Base-by-base conservation (phyloP, 1,140 invertebrate species). In the Drosophila lowei region DNA sequence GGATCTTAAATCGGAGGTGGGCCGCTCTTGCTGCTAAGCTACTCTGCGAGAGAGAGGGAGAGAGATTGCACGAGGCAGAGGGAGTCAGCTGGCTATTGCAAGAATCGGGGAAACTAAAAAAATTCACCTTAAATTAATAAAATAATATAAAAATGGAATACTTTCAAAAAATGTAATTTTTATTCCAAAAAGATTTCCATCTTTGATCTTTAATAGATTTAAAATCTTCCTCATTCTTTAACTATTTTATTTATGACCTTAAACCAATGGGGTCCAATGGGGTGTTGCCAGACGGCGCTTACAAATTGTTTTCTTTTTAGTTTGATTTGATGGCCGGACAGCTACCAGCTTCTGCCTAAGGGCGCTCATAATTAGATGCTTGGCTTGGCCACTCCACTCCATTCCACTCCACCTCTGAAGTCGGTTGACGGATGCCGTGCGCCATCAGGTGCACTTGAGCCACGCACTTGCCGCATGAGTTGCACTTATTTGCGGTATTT, bases 391-490 rank as follows among this genome's bases (percentile, higher is more conserved):
- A 25, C 23, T 25, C 21, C 2, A 23, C 21, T 18, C 53, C 52
- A 75, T 28, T 46, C 16, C 49, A 61, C 41, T 54, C 23, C 55
- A 59, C 25, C 63, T 34, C 13, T 16, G 63, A 53, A 42, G 57
- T 42, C 8, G 11, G 11, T n/a, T 2, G 28, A 53, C n/a, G 13
- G 23, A 30, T 42, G 56, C 60, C n/a, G 42, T 28, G 16, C 9
- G 16, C 18, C 11, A 38, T 72, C 57, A 72, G 57, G 47, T 73
- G 49, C 72, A 67, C 62, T 60, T 64, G 55, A 66, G 62, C 42
- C 53, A 76, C 52, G 48, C 68, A 81, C 63, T 83, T 83, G 74
- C 63, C 65, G 38, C 66, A 79, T 84, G 80, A 84, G 75, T 84
- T 84, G 79, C 79, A 78, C 58, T 72, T 80, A 81, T 54, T 81